Evolutionary conservation across 2,888 invertebrate genomes (phyloP), one percentile per base, ranked within the genome.

Genomic region (Caprella mutica): DNA sequence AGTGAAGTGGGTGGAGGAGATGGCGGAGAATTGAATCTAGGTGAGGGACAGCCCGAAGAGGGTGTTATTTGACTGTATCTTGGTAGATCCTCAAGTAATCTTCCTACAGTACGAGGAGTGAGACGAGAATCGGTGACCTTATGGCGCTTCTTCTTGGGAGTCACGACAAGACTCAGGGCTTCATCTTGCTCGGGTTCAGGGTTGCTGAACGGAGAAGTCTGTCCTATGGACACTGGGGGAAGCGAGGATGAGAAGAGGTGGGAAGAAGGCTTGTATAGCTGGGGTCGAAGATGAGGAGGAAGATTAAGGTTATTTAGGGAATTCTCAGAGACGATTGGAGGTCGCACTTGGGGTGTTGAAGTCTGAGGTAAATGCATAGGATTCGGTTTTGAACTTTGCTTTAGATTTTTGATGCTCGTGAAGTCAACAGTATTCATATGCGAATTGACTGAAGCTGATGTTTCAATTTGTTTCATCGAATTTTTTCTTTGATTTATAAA

Each of bases 91-190:
- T 85, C 87, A 68, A 90, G 75, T 67, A 90, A 84, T 66, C 90
- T 79, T 72, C 87, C 88, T 44, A 90, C 89, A 50, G 91, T 89
- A 66, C 91, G 80, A 23, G 91, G 90, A 30, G 91, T 90, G 67
- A 92, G 87, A 68, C 92, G 79, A 55, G 91, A 90, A 71, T 92
- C 92, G 35, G 94, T 94, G 69, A 93, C 76, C 85, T 96, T 96
- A 72, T 94, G 93, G 56, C 96, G 80, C 76, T 93, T 94, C 79
- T 93, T 94, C 76, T 93, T 93, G 2, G 90, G 89, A 46, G 89
- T 87, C 67, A 94, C 91, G 59, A 96, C 93, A 69, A 94, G 79
- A 72, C 92, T 91, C 57, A 96, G 81, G 3, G 94, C 92, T 73
- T 93, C 93, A 73, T 89, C 89, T 73, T 91, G 90, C 72, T 91